Base-by-base conservation (phyloP, 1,140 invertebrate genomes). In the Temnothorax longispinosus region DNA sequence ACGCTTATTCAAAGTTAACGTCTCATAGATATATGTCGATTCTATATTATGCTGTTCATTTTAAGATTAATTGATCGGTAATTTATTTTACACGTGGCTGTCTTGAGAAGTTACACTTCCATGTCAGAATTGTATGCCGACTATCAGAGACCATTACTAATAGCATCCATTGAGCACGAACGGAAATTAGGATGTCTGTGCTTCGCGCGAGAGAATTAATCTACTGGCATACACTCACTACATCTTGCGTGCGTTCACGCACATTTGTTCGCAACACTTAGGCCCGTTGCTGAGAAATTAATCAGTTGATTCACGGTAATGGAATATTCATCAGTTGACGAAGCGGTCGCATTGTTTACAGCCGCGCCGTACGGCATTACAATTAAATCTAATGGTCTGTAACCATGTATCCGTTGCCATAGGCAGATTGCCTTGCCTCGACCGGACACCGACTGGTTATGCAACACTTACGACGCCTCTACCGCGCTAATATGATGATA, bases 341-440 rank as follows among this genome's bases (percentile, higher is more conserved):
- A 21, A 75, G 69, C 41, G 13, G 80, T 38, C 32, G 67, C 69
- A 84, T 84, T 84, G 80, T 84, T 84, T 84, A 84, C 80, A 35
- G 54, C 18, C 54, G 27, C 52, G n/a, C 54, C 41, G 69, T 84
- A 50, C 41, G 41, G 52, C 69, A 60, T 64, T 56, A 74, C 69
- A 84, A 84, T 84, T 84, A 84, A 84, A 84, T 84, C 54, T 84
- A 84, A 84, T 84, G 80, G 69, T 50, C 69, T 84, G 67, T 82
- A 82, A 82, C 27, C 52, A 58, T 44, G 52, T 44, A 65, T 67
- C 32, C 32, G 47, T 67, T 54, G 77, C 77, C 64, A 11, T n/a
- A 65, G 52, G 67, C 54, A 41, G 54, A 84, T 84, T 71, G 58
- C 69, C 69, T 84, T 84, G 54, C 13, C 69, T 32, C 69, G 13